phyloP scores from a whole-genome alignment of 2,113 vertebrate genomes.

The Egretta garzetta region DNA sequence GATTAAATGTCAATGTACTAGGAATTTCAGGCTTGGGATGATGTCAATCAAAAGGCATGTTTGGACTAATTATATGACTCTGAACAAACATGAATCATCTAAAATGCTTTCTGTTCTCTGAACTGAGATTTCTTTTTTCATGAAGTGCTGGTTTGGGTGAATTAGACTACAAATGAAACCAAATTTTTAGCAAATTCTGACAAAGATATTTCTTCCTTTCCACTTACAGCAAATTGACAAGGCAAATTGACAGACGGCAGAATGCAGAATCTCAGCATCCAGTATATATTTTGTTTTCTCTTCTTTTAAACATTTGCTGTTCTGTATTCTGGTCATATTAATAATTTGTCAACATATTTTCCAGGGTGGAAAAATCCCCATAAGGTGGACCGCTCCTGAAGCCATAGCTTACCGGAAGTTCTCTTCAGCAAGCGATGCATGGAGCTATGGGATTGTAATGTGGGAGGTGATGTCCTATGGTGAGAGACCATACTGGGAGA shows the following conservation, averaged over 20 bases:
- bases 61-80: conserved; percentile 43
- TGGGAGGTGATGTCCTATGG: conserved; percentile 99
- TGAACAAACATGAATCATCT: conserved; percentile 57
- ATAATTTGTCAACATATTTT: background rate
- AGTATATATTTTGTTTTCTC: background rate
- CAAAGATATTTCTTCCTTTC: background rate
- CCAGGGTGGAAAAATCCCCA: conserved; percentile 97
- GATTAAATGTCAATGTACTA: background rate
- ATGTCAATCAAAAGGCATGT: conserved; percentile 20
- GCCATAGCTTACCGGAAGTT: conserved; percentile 95
- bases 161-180: background rate
- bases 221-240: background rate
- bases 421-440: conserved; percentile 91
- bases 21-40: background rate
- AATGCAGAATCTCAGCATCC: background rate
- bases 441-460: conserved; percentile 99
- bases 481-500: conserved; percentile 96
- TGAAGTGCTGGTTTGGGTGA: background rate
- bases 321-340: background rate
- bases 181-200: background rate
- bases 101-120: conserved; percentile 38
- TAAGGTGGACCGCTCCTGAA: conserved; percentile 94
- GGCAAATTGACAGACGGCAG: background rate
- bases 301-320: background rate
- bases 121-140: background rate